Evolutionary conservation across 1,140 invertebrate species (phyloP), one percentile per base, ranked within the genome.

Genomic region (Cryptotermes secundus): DNA sequence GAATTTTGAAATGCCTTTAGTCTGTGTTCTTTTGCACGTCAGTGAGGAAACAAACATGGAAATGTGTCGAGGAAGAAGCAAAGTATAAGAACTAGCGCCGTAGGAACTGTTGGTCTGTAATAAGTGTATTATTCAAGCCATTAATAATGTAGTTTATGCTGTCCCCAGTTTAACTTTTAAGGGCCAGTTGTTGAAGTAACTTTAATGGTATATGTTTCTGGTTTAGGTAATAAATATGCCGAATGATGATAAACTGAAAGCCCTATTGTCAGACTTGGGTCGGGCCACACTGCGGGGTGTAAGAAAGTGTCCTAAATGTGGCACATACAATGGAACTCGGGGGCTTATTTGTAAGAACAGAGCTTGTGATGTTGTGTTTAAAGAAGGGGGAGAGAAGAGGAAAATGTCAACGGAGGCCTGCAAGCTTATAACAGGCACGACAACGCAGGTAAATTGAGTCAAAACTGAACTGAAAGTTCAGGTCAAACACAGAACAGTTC

Each of bases 291-390:
- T 93, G 86, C 91, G 93, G 87, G 95, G 95, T 85, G 92, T 96
- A 1, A 90, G 93, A 86, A 95, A 94, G 87, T 96, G 95, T 88
- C 93, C 93, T 6, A 95, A 96, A 88, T 96, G 95, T 91, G 94
- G 94, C 0, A 94, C 93, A 6, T 94, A 93, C 83, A 96, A 96
- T 90, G 95, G 95, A 3, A 95, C 94, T 7, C 89, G 95, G 87
- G 94, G 95, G 38, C 89, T 93, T 24, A 93, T 92, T 84, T 96
- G 95, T 88, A 96, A 96, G 88, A 96, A 96, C 87, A 94, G 95
- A 89, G 89, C 92, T 16, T 96, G 95, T 89, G 92, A 93, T 89
- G 92, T 92, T 35, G 91, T 95, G 2, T 95, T 96, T 85, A 95
- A 94, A 88, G 92, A 93, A 85, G 90, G 90, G 31, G 91, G 92